Evolutionary conservation across 2,888 invertebrate species (phyloP), one percentile per base, ranked within the genome.

Genomic region (Bombylius discolor): DNA sequence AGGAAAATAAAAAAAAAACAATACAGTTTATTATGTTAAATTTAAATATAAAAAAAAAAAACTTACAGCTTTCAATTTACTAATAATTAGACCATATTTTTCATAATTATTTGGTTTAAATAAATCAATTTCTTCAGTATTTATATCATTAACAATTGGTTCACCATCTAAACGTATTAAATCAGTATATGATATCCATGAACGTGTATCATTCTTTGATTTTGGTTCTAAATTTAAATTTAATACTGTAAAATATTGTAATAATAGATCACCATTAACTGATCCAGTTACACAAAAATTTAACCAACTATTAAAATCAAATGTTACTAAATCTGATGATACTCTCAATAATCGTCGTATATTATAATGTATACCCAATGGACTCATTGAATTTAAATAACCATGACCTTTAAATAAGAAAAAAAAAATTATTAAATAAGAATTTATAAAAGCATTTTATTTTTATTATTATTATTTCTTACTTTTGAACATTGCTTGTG

Each of bases 41-140:
- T 52, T 52, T 6, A 46, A 52, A 34, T 36, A 52, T 5, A 46
- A 23, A 32, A 7, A 12, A 42, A 11, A 42, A 11, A 31, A 13
- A 46, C 56, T 55, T 42, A 67, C 66, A 49, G 57, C 58, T 44
- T 34, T 9, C 5, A 66, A 9, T 2, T 67, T 63, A 33, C 64
- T 62, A 34, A 72, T 64, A 5, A 69, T 52, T 33, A 72, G 49
- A 12, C 72, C 73, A 59, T 70, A 72, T 56, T 69, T 65, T 6
- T 64, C 58, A 5, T 61, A 62, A 55, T 66, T 67, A 9, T 65
- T 57, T 1, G 52, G 57, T 7, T 68, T 65, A 53, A 58, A 53
- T 31, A 62, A 39, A 51, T 45, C 56, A 51, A 46, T 31, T 48
- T 47, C 42, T 52, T 50, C 12, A 23, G 12, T 8, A 11, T 31